A percentile compares a stretch with the other conserved stretches of the same genome.
Conservation (phyloP, 2,113 vertebrate species). For the Illadopsis cleaveri region DNA sequence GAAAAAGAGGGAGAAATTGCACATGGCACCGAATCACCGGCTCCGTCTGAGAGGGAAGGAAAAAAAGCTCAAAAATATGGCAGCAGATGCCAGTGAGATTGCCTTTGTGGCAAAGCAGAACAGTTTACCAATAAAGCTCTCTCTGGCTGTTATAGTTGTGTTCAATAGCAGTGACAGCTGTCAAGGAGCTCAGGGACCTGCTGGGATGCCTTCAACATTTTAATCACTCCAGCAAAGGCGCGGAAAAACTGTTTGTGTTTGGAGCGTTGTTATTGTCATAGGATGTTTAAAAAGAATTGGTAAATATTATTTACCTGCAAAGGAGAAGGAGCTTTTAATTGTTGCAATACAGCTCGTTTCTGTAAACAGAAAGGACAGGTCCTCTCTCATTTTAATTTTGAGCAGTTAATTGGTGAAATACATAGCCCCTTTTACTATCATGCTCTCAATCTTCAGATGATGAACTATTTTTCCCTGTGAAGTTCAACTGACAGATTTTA, state of each 20-base stretch:
- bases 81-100: conserved; percentile 68
- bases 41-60: conserved; percentile 21
- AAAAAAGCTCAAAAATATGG: conserved; percentile 48
- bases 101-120: conserved; percentile 47
- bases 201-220: conserved; percentile 71
- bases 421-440: conserved; percentile 8
- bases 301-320: conserved; percentile 61
- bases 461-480: conserved; percentile 64
- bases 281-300: conserved; percentile 11
- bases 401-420: conserved; percentile 61
- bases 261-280: not conserved
- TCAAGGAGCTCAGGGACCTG: conserved; percentile 72
- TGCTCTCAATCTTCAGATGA: conserved; percentile 38
- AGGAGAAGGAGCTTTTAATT: not conserved
- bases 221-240: conserved; percentile 72
- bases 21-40: not conserved
- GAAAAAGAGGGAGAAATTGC: conserved; percentile 3
- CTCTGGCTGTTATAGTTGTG: conserved; percentile 57
- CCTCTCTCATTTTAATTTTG: conserved; percentile 25
- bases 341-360: not conserved
- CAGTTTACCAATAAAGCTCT: conserved; percentile 71
- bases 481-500: conserved; percentile 73
- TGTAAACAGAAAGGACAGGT: not conserved
- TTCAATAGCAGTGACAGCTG: conserved; percentile 79
- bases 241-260: conserved; percentile 36